Evolutionary conservation across 2,113 vertebrate species (phyloP), one percentile per base, ranked within the genome.

Genomic region (Centropus bengalensis): DNA sequence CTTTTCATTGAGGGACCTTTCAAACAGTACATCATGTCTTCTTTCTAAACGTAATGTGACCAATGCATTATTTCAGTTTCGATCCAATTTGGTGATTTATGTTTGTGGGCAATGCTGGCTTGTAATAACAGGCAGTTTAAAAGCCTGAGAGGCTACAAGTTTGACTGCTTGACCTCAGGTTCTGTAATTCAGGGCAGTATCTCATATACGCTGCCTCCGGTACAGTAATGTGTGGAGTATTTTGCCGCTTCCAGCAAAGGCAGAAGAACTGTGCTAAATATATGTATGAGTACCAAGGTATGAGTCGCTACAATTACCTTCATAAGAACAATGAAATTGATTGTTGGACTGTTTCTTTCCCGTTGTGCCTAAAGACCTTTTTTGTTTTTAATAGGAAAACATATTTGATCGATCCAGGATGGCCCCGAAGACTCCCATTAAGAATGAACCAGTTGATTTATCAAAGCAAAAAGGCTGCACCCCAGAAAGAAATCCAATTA

Each of bases 381-480:
- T 90, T 45, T 94, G 73, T 95, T 95, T 95, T 88, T 66, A 89
- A 96, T 95, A 99, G 99, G 99, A 99, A 96, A 99, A 99, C 91
- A 96, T 99, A 96, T 98, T 97, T 96, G 99, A 99, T 67, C 95
- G 94, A 86, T 98, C 96, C 63, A 98, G 97, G 91, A 97, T 98
- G 93, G 94, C 97, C 42, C 98, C 97, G 38, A 98, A 98, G 89
- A 98, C 98, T 3, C 98, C 98, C 6, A 96, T 98, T 91, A 99
- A 99, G 96, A 95, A 89, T 8, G 98, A 99, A 58, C 97, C 98
- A 3, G 95, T 97, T 69, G 96, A 97, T 83, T 91, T 98, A 70
- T 97, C 97, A 0, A 98, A 95, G 94, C 98, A 98, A 81, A 99
- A 97, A 94, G 88, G 88, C 59, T 96, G 96, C 52, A 96, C 97